Evolutionary conservation across 2,797 vertebrate species (phyloP).

Genomic region (Ptychobarbus kaznakovi): DNA sequence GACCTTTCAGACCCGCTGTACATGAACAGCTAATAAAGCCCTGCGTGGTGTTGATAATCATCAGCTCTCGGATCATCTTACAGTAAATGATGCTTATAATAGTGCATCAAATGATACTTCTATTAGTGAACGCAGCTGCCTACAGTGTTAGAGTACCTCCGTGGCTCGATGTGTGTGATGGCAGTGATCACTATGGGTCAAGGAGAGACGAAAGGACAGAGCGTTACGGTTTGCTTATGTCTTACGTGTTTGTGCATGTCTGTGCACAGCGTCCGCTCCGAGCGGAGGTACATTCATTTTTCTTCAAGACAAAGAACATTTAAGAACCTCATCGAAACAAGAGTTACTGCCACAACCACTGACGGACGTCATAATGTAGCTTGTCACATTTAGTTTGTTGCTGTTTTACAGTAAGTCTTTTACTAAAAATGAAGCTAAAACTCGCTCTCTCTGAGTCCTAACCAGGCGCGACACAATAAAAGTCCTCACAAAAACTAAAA

Average conservation of each 20-base stretch:
- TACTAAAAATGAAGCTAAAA: conserved; percentile 68
- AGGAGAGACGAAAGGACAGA: conserved; percentile 41
- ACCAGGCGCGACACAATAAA: not conserved
- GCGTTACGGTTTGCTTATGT: conserved; percentile 36
- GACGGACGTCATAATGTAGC: conserved; percentile 60
- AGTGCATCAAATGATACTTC: conserved; percentile 40
- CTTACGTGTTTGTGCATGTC: conserved; percentile 31
- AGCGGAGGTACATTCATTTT: conserved; percentile 75
- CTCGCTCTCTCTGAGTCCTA: conserved; percentile 29
- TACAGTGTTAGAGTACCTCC: conserved; percentile 35
- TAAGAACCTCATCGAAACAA: conserved; percentile 62
- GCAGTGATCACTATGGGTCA: conserved; percentile 57
- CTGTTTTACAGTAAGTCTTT: conserved; percentile 52
- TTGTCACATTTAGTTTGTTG: conserved; percentile 62
- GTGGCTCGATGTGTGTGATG: conserved; percentile 44
- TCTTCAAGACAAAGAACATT: conserved; percentile 64
- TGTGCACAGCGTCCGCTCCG: conserved; percentile 59
- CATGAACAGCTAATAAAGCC: conserved; percentile 6
- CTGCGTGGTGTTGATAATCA: conserved; percentile 13
- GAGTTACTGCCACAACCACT: conserved; percentile 64
- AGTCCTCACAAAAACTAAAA: not conserved
- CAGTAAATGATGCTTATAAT: conserved; percentile 32
- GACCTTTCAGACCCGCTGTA: conserved; percentile 3
- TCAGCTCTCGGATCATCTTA: conserved; percentile 24
- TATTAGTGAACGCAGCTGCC: conserved; percentile 55